Evolutionary conservation across 2,113 vertebrate species (phyloP), one percentile per base, ranked within the genome.

Genomic region (Rallus limicola): DNA sequence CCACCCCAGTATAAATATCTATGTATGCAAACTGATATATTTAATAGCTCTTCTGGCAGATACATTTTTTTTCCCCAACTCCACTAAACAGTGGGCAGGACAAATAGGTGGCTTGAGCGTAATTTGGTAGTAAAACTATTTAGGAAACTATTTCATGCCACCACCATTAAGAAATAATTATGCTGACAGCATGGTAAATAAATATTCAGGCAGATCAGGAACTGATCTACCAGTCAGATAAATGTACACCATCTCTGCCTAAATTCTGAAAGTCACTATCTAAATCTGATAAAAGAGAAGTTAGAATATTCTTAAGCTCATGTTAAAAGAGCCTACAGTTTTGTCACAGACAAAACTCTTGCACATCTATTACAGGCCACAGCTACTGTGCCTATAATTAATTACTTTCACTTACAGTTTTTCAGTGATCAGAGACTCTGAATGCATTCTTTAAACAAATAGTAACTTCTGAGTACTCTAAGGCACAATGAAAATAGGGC

Each of bases 51-150:
- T 67, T 28, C 63, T 62, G 40, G 24, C 10, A 84, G 36, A 74
- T 16, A 56, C 0, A 1, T 26, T 23, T 6, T 25, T 88, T 55
- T n/a, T 50, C 14, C 9, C 31, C 44, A 7, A 0, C 23, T 26
- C 28, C 9, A 36, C n/a, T 53, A 50, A 85, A 48, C 4, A 72
- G 0, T 3, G 10, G 40, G 9, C 28, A 85, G 59, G 34, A 68
- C 48, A 84, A 65, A 50, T 28, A 60, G 10, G 25, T 36, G 21
- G 10, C 34, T 64, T 78, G 24, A 82, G 33, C 18, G 4, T 11
- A 20, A 26, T 33, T 5, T 15, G 21, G 48, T 38, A 52, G 62
- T 38, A 79, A 82, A 58, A 6, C 25, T 84, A 10, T 42, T 40
- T 6, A 67, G 19, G 58, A 23, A 84, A 76, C 6, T 25, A 75